Conservation (phyloP, 92 coral and sea anemone species). For the Epizoanthus scotinus region DNA sequence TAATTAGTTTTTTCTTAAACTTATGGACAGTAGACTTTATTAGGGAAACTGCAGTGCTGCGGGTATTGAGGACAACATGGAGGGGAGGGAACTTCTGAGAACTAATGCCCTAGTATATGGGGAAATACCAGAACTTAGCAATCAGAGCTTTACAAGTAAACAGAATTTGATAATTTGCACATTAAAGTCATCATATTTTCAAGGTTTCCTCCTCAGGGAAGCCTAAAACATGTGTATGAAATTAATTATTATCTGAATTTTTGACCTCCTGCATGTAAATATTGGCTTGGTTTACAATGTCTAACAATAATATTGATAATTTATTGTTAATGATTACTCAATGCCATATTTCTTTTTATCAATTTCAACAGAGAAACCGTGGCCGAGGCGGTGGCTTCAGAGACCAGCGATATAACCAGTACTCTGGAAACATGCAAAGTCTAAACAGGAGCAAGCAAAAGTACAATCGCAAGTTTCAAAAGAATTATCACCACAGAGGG, state of each 20-base stretch:
- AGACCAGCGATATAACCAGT: conserved; percentile 59
- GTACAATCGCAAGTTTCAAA: conserved; percentile 89
- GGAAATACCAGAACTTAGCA: too few relatives aligned
- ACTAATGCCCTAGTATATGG: background rate
- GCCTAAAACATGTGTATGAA: too few relatives aligned
- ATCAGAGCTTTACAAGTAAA: background rate
- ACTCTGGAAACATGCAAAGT: conserved; percentile 78
- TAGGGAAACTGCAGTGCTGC: background rate
- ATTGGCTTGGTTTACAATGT: too few relatives aligned
- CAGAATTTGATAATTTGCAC: too few relatives aligned
- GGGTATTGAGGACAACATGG: background rate
- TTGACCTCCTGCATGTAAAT: too few relatives aligned
- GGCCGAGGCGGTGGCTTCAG: conserved; percentile 66
- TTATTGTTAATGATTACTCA: too few relatives aligned
- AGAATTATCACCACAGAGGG: conserved; percentile 84
- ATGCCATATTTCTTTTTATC: too few relatives aligned
- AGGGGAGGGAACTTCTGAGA: background rate
- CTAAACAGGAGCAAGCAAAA: conserved; percentile 79
- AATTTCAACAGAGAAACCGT: conserved; percentile 55
- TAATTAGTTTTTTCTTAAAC: too few relatives aligned
- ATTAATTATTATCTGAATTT: too few relatives aligned
- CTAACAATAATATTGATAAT: too few relatives aligned
- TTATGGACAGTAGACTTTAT: too few relatives aligned
- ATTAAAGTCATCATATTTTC: background rate
- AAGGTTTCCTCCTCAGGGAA: too few relatives aligned